Percentiles rank a stretch among this genome's conserved stretches.
phyloP scores from a whole-genome alignment of 2,888 invertebrate genomes.

The Horisme vitalbata region DNA sequence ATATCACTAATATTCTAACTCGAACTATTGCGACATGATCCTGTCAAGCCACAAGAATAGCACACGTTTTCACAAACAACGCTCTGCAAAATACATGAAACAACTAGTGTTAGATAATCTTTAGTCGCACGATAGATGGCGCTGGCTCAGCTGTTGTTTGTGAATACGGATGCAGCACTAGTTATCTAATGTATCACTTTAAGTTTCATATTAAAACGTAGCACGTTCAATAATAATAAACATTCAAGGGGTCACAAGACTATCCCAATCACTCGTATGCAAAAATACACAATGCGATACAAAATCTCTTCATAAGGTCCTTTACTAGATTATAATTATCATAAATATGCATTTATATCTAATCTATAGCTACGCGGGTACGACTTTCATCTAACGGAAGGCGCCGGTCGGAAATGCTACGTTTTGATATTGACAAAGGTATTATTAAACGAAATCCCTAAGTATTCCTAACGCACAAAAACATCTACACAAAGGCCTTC shows the following conservation, averaged over 20 bases:
- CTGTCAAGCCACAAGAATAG: constrained; percentile 28
- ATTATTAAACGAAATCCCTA: no score
- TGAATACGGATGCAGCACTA: constrained; percentile 11
- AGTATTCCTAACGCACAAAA: no score
- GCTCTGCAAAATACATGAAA: background rate
- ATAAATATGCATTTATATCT: constrained; percentile 56
- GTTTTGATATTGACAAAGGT: no score
- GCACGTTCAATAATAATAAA: constrained; percentile 21
- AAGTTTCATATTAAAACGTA: constrained; percentile 19
- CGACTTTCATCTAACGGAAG: constrained; percentile 33
- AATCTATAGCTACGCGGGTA: constrained; percentile 48
- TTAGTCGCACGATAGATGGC: no score
- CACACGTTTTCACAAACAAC: constrained; percentile 11
- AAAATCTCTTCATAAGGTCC: constrained; percentile 69
- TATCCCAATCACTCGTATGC: constrained; percentile 50
- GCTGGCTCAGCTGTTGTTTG: constrained; percentile 3
- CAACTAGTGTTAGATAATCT: no score
- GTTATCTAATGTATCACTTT: constrained; percentile 26
- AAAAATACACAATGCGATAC: constrained; percentile 64
- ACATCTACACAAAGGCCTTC: no score
- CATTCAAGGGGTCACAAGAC: constrained; percentile 26
- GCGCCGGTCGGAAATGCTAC: background rate
- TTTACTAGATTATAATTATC: constrained; percentile 40
- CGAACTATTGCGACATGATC: constrained; percentile 21
- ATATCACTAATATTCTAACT: constrained; percentile 26